These are phyloP conservation scores for Malthinus flaveolus DNA, from an alignment of 2,888 invertebrate species.

Conservation along the genomic window DNA sequence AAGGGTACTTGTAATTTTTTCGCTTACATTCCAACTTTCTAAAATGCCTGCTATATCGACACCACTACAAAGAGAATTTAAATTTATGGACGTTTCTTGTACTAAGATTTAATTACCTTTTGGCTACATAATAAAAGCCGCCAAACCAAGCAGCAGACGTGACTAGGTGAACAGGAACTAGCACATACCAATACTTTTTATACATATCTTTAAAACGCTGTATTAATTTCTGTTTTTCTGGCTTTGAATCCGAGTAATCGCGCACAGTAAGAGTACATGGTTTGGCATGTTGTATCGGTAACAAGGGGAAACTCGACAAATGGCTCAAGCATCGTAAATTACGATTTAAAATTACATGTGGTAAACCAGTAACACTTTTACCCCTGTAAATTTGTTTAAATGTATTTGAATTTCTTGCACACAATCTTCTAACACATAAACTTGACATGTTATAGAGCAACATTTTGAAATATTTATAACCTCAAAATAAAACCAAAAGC, in stretches of 20 bases:
- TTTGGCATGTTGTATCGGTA: neutral
- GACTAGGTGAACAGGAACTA: constrained; percentile 88
- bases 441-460: neutral
- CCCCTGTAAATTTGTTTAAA: neutral
- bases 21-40: constrained; percentile 77
- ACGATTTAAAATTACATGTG: neutral
- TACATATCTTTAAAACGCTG: constrained; percentile 89
- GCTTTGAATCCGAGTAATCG: neutral
- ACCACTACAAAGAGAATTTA: constrained; percentile 69
- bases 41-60: constrained; percentile 83
- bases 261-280: neutral
- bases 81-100: constrained; percentile 4
- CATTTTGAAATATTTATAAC: too few species aligned
- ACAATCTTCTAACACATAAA: constrained; percentile 1
- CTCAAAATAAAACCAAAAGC: too few species aligned
- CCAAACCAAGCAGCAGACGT: constrained; percentile 91
- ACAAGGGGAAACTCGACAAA: neutral
- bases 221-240: constrained; percentile 66
- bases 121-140: constrained; percentile 82
- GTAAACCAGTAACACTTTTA: neutral
- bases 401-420: neutral
- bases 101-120: constrained; percentile 64
- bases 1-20: constrained; percentile 75
- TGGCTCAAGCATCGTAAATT: neutral
- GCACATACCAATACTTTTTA: constrained; percentile 95